Base-by-base conservation (phyloP, 2,888 invertebrate species). In the Imbricaverruca yamaguchii region DNA sequence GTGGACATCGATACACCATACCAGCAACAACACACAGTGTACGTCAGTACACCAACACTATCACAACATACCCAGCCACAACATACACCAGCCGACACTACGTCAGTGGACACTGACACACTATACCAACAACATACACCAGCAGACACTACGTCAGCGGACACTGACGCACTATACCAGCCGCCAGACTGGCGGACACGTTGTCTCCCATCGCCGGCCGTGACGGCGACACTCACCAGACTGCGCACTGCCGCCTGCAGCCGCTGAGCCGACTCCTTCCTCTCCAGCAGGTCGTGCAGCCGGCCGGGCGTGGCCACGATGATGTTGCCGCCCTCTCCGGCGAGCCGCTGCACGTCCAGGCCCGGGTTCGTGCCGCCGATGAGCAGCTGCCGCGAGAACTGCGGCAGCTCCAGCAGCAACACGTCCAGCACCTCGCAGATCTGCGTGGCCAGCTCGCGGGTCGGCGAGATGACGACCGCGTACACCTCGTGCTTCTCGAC, bases 261-360 rank as follows among this genome's bases (percentile, higher is more conserved):
- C 59, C 81, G 81, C 25, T 13, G 18, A 6, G 57, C 78, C 1
- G 80, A n/a, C 56, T 63, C 79, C 56, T 85, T 84, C 23, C 85
- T 83, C 1, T 84, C 90, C 23, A 96, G 88, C 82, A 98, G 88
- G 88, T 98, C 97, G 86, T 94, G 94, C 13, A 99, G 87, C 82
- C 98, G 89, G 0, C 99, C 99, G 0, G 99, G 99, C 0, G 99
- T 99, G 81, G 95, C 96, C 80, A 98, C 92, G 10, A 97, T 89
- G 77, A 99, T 93, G 85, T 97, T 93, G 0, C 92, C 93, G 0
- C 95, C 94, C 59, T 89, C 88, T 80, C 90, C 89, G 83, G 90
- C 89, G 81, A 96, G 90, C 25, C 89, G 89, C 63, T 89, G 89
- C 0, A 94, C 89, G 87, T 97, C 96, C 12, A 91, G 90, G n/a